phyloP scores from a whole-genome alignment of 30 jellyfish, hydroid and myxozoan genomes.

The Pelagia noctiluca region DNA sequence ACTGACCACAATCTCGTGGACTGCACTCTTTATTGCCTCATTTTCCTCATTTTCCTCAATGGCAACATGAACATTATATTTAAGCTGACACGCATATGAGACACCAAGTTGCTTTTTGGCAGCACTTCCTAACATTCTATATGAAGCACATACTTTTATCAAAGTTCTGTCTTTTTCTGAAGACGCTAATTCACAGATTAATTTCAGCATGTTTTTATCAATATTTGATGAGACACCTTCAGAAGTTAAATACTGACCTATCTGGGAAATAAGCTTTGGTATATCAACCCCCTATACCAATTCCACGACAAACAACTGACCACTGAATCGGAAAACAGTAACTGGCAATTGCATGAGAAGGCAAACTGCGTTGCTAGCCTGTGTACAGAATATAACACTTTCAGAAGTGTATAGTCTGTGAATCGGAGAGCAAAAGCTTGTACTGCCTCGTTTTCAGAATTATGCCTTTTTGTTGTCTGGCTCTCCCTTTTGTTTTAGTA shows the following conservation, averaged over 20 bases:
- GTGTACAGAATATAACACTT: too few relatives aligned
- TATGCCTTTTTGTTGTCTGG: too few relatives aligned
- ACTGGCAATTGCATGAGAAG: conserved; percentile 29
- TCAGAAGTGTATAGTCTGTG: too few relatives aligned
- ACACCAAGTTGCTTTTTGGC: conserved; percentile 15
- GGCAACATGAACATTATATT: neutral
- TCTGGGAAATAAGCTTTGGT: conserved; percentile 10
- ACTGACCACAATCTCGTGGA: conserved; percentile 12
- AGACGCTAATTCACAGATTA: conserved; percentile 15
- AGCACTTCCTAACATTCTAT: conserved; percentile 16
- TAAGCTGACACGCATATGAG: conserved; percentile 9
- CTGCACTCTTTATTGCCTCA: conserved; percentile 28
- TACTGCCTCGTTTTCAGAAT: too few relatives aligned
- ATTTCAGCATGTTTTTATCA: neutral
- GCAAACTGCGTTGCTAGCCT: conserved; percentile 28
- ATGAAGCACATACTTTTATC: conserved; percentile 32
- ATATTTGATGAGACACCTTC: neutral
- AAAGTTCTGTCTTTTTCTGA: conserved; percentile 25
- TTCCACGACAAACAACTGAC: conserved; percentile 11
- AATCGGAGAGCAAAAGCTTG: too few relatives aligned
- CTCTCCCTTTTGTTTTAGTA: too few relatives aligned
- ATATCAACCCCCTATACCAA: conserved; percentile 20
- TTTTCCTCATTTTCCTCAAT: conserved; percentile 14
- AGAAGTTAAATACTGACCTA: neutral
- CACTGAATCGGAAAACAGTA: conserved; percentile 17